Evolutionary conservation across 2,888 invertebrate species (phyloP).

Genomic region (Mesorhabditis belari): DNA sequence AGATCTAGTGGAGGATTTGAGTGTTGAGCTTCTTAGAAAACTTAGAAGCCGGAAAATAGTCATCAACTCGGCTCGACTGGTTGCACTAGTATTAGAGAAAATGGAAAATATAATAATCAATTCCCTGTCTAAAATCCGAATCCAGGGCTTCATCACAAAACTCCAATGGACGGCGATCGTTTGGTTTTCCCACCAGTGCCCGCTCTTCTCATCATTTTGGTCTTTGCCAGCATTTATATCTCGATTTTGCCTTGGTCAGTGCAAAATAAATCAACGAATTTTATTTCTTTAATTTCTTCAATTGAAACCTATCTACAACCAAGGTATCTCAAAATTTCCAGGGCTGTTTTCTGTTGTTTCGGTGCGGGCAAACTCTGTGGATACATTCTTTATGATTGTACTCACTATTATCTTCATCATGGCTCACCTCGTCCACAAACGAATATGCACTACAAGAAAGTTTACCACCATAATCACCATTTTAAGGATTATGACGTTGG

Average conservation of each 20-base stretch:
- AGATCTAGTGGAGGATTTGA: too few relatives aligned
- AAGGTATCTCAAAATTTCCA: conserved; percentile 1
- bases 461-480: conserved; percentile 57
- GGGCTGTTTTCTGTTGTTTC: conserved; percentile 48
- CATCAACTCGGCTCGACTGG: too few relatives aligned
- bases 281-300: neutral
- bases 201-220: conserved; percentile 50
- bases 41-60: too few relatives aligned
- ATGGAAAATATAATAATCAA: too few relatives aligned
- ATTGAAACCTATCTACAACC: neutral
- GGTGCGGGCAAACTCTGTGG: conserved; percentile 53
- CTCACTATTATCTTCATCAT: conserved; percentile 57
- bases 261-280: neutral
- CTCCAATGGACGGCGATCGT: conserved; percentile 56
- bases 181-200: conserved; percentile 57
- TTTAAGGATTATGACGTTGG: conserved; percentile 55
- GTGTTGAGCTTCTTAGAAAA: too few relatives aligned
- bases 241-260: conserved; percentile 49
- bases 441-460: conserved; percentile 55
- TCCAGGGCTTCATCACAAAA: conserved; percentile 52
- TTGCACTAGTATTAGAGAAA: too few relatives aligned
- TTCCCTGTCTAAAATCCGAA: too few relatives aligned
- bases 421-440: conserved; percentile 50
- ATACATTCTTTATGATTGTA: conserved; percentile 56
- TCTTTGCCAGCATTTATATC: conserved; percentile 52